Base-by-base conservation (phyloP, 2,113 vertebrate species). In the Columba janthina region DNA sequence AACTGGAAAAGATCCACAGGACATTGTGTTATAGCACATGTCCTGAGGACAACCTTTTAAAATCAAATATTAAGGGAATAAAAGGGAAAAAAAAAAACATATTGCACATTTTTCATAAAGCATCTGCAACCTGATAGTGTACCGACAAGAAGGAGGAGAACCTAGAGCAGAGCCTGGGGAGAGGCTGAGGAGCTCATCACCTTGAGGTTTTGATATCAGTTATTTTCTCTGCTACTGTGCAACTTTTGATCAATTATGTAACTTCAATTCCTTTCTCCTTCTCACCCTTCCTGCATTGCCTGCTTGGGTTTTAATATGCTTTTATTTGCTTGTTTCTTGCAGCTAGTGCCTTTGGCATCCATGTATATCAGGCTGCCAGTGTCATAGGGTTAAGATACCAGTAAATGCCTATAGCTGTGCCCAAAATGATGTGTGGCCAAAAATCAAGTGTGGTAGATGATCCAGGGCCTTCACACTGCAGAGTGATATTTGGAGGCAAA, bases 1-100 rank as follows among this genome's bases (percentile, higher is more conserved):
- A 93, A 76, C 66, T 93, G 89, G 93, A 96, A 94, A 91, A 76
- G 84, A 87, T 94, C 93, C 95, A 94, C 74, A 72, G 95, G 74
- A 95, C 89, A 62, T 51, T 69, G 56, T 79, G 84, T 91, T 91
- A 91, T 79, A 94, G 85, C n/a, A 61, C 15, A 67, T 50, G 57
- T 95, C 88, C 73, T 88, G 50, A 93, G 81, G 62, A 91, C 70
- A 94, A 88, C 56, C 36, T 89, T 85, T 90, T 71, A 82, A 93
- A 94, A 94, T 81, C 44, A 69, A 88, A 38, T 69, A 82, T 81
- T 95, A 89, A 81, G 36, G 15, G 66, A 91, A 94, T 58, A 81
- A 75, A 91, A 90, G 24, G 17, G 0, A 34, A 40, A 60, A 86
- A 56, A 86, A 56, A 18, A 12, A 38, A 21, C 22, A 82, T 65